phyloP scores from a whole-genome alignment of 2,113 vertebrate genomes.

The Phocoena sinus region DNA sequence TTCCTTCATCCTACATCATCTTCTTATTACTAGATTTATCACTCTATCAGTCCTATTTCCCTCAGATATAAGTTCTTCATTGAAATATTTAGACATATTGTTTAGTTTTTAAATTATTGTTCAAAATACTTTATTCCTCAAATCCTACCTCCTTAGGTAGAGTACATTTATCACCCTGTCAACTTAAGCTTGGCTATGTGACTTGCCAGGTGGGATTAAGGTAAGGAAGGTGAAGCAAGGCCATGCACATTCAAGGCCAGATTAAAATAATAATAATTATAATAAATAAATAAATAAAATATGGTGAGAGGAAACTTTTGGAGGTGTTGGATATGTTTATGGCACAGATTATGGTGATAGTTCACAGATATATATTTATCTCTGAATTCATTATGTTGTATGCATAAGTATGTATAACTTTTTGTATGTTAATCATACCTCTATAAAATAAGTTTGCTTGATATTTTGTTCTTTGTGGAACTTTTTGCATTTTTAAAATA shows the following conservation, averaged over 20 bases:
- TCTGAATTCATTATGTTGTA: not conserved
- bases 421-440: not conserved
- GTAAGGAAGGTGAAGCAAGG: not conserved
- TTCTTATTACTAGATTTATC: not conserved
- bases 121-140: not conserved
- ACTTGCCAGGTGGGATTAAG: not conserved
- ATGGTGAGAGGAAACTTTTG: not conserved
- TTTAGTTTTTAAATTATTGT: not conserved
- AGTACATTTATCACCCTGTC: not conserved
- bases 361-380: not conserved
- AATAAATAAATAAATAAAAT: too few relatives aligned
- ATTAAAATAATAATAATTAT: not conserved
- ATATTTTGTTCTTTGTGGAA: not conserved
- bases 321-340: not conserved
- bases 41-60: not conserved
- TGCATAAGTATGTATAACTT: not conserved
- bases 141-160: not conserved
- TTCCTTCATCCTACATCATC: not conserved
- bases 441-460: not conserved
- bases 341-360: not conserved
- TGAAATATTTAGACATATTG: not conserved
- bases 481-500: not conserved
- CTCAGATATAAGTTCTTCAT: not conserved
- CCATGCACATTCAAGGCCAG: not conserved
- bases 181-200: not conserved